Evolutionary conservation across 2,888 invertebrate genomes (phyloP), one percentile per base, ranked within the genome.

Genomic region (Monoplex corrugatus): DNA sequence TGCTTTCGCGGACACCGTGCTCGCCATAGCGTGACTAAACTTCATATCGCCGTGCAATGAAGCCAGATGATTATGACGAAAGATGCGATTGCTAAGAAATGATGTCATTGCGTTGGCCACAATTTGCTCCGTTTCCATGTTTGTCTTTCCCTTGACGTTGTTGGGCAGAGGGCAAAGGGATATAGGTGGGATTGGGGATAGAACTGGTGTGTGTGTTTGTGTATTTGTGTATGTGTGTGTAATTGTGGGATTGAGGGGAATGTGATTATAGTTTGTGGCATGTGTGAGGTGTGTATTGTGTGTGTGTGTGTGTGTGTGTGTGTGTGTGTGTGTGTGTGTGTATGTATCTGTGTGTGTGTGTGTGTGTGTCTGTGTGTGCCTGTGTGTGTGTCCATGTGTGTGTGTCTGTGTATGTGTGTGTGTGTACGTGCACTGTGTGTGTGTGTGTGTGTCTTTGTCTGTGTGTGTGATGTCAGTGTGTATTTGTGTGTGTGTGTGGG

Each of bases 21-120:
- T 50, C 35, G 84, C 32, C 35, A 23, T 57, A 6, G 35, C 84
- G 84, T 84, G 84, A 84, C 84, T 19, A 50, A 84, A 84, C 84
- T 84, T 19, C 50, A 50, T 84, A 84, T 32, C 43, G 45, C 50
- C 84, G 84, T 38, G 50, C 32, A 84, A 57, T 45, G 45, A 57
- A 45, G 45, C 84, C 35, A 19, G 13, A 35, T 45, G 84, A 84
- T 84, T 50, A 84, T 84, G 50, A 84, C 84, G 84, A 45, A 35
- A 83, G 80, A 80, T 80, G 82, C 23, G 45, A 45, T 40, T 19
- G 28, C 5, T n/a, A 45, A 28, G 38, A 38, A 80, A 38, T 28
- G 80, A 40, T 44, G 44, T 38, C 80, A 44, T n/a, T 80, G 23
- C 80, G 16, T 13, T 23, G 0, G 28, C 43, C 3, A 19, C 80